phyloP scores from a whole-genome alignment of 2,888 invertebrate species.

The Tetheella fluctuosa region DNA sequence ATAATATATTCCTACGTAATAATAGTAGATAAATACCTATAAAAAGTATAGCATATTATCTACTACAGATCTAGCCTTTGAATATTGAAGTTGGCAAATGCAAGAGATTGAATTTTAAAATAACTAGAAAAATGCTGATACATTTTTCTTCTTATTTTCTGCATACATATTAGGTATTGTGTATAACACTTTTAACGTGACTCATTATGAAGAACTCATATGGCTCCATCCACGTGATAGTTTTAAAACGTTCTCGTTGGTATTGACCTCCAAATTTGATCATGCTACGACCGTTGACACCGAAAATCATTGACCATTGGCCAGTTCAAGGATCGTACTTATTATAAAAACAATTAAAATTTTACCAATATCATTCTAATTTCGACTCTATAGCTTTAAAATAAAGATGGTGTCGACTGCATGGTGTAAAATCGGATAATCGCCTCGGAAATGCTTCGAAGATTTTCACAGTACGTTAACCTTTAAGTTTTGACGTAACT shows the following conservation, averaged over 20 bases:
- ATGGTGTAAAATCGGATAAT: constrained; percentile 23
- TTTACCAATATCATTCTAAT: not conserved
- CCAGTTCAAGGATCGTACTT: constrained; percentile 39
- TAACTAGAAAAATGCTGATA: too few species aligned
- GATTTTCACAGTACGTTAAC: constrained; percentile 47
- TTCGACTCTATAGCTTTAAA: not conserved
- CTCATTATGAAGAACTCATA: not conserved
- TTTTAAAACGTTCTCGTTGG: not conserved
- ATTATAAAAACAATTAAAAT: constrained; percentile 20
- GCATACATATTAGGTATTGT: not conserved
- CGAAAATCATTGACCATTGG: constrained; percentile 21
- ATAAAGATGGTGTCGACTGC: not conserved
- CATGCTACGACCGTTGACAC: constrained; percentile 14
- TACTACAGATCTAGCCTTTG: too few species aligned
- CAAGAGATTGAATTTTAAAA: too few species aligned
- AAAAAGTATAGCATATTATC: too few species aligned
- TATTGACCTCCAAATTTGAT: constrained; percentile 9
- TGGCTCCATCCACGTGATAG: not conserved
- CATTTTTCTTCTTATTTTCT: not conserved
- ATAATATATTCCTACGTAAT: too few species aligned
- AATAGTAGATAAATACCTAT: too few species aligned
- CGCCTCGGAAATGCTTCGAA: constrained; percentile 47
- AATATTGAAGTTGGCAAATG: too few species aligned
- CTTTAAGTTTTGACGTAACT: constrained; percentile 29
- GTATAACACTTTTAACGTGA: not conserved